These are phyloP conservation scores for Passerina amoena DNA, from an alignment of 2,113 vertebrate species.

Conservation along the genomic window DNA sequence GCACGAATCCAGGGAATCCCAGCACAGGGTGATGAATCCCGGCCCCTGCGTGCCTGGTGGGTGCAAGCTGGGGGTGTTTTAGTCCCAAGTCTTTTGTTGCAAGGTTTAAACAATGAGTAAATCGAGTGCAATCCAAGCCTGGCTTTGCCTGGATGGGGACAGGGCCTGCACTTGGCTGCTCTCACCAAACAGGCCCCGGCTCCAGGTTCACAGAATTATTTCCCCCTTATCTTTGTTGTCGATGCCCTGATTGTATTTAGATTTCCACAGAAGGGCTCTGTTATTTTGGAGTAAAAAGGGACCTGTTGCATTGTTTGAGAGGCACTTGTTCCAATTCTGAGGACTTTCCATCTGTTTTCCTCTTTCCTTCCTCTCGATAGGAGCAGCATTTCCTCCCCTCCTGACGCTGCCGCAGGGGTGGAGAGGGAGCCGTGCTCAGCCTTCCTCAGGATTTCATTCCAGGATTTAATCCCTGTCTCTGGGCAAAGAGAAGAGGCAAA, in stretches of 20 bases:
- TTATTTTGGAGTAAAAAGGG: constrained; percentile 68
- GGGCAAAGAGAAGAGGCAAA: background rate
- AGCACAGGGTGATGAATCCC: background rate
- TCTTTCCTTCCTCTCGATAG: constrained; percentile 82
- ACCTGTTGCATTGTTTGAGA: constrained; percentile 77
- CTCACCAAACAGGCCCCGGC: background rate
- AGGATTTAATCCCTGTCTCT: background rate
- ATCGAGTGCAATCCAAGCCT: background rate
- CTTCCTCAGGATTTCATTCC: background rate
- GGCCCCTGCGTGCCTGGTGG: background rate
- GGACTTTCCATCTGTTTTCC: constrained; percentile 83
- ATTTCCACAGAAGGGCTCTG: constrained; percentile 67
- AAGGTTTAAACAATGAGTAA: constrained; percentile 1
- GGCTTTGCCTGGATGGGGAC: background rate
- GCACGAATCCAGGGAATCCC: background rate
- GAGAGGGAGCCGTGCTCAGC: background rate
- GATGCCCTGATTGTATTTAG: constrained; percentile 73
- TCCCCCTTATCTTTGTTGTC: constrained; percentile 81
- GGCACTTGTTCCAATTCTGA: constrained; percentile 73
- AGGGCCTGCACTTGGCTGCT: background rate
- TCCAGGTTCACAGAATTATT: constrained; percentile 85
- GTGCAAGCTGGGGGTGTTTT: background rate
- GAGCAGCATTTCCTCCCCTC: constrained; percentile 63
- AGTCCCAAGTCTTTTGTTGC: background rate
- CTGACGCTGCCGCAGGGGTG: background rate